Conservation (phyloP, 2,888 invertebrate species). For the Latheticus oryzae region DNA sequence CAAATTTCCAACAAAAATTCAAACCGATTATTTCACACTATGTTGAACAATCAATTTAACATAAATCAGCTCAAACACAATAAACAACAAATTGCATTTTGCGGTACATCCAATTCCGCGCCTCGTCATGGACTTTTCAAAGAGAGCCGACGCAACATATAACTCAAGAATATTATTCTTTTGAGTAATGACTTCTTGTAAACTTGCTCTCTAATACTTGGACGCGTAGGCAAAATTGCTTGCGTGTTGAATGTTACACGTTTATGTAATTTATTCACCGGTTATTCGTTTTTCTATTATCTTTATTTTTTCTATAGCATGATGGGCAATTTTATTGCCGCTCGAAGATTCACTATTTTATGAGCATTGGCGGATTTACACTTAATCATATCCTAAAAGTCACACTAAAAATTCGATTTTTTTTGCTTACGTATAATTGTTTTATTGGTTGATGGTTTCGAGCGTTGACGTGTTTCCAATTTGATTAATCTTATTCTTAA, state of each 20-base stretch:
- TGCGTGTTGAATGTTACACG: slow-evolving; percentile 45
- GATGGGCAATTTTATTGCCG: slow-evolving; percentile 30
- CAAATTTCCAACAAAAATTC: no score
- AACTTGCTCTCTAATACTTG: slow-evolving; percentile 35
- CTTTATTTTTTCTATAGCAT: slow-evolving; percentile 31
- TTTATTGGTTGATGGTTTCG: no score
- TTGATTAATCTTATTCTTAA: slow-evolving; percentile 23
- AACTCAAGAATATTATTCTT: slow-evolving; percentile 43
- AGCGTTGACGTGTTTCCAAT: slow-evolving; percentile 30
- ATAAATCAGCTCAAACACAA: slow-evolving; percentile 35
- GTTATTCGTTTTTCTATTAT: slow-evolving; percentile 33
- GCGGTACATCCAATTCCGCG: slow-evolving; percentile 46
- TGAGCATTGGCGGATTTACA: no score
- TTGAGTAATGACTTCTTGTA: slow-evolving; percentile 37
- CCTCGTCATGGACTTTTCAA: slow-evolving; percentile 44
- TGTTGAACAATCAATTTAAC: slow-evolving; percentile 29
- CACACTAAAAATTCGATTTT: neutral
- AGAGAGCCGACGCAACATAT: slow-evolving; percentile 47
- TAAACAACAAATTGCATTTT: slow-evolving; percentile 49
- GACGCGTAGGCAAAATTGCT: slow-evolving; percentile 40
- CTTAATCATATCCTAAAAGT: neutral
- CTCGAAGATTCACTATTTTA: slow-evolving; percentile 24
- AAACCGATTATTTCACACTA: slow-evolving; percentile 13
- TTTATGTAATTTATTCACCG: slow-evolving; percentile 45
- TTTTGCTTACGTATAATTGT: no score